Percentiles rank a stretch among this genome's conserved stretches.
Evolutionary conservation across 2,113 vertebrate genomes (phyloP).

Genomic region (Percina caprodes): DNA sequence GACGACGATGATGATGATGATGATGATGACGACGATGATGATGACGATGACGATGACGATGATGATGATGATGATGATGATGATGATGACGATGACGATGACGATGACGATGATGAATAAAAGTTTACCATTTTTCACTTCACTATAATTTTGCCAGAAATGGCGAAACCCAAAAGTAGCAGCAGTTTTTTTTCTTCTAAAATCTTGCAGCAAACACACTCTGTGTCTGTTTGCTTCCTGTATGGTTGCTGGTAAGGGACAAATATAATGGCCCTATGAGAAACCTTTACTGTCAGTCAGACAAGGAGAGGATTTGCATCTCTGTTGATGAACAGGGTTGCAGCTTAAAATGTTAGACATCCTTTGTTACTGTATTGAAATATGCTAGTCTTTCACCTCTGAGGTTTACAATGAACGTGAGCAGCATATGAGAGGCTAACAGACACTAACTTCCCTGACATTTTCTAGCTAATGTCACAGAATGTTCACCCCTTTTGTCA

Average conservation of each 20-base stretch:
- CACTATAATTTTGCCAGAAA: slow-evolving; percentile 34
- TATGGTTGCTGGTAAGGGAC: slow-evolving; percentile 48
- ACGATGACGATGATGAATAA: slow-evolving; percentile 73
- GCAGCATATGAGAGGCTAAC: slow-evolving; percentile 7
- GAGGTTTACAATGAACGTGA: slow-evolving; percentile 20
- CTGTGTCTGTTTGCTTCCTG: slow-evolving; percentile 37
- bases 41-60: slow-evolving; percentile 78
- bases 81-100: slow-evolving; percentile 44
- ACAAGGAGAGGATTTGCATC: slow-evolving; percentile 23
- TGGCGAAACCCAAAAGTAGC: slow-evolving; percentile 25
- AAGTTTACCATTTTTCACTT: slow-evolving; percentile 47
- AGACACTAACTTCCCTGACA: slow-evolving; percentile 3
- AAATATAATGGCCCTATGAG: slow-evolving; percentile 14
- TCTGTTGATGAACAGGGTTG: slow-evolving; percentile 23
- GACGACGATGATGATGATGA: slow-evolving; percentile 74
- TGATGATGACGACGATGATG: slow-evolving; percentile 79
- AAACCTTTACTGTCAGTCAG: slow-evolving; percentile 36
- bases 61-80: slow-evolving; percentile 76
- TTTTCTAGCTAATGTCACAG: slow-evolving; percentile 31
- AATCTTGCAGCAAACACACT: slow-evolving; percentile 38
- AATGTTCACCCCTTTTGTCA: slow-evolving; percentile 11
- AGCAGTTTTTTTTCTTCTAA: slow-evolving; percentile 21
- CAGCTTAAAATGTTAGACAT: slow-evolving; percentile 20
- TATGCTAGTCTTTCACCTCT: slow-evolving; percentile 17
- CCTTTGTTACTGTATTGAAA: slow-evolving; percentile 21